phyloP scores from a whole-genome alignment of 2,113 vertebrate genomes.

The Montifringilla adamsi region DNA sequence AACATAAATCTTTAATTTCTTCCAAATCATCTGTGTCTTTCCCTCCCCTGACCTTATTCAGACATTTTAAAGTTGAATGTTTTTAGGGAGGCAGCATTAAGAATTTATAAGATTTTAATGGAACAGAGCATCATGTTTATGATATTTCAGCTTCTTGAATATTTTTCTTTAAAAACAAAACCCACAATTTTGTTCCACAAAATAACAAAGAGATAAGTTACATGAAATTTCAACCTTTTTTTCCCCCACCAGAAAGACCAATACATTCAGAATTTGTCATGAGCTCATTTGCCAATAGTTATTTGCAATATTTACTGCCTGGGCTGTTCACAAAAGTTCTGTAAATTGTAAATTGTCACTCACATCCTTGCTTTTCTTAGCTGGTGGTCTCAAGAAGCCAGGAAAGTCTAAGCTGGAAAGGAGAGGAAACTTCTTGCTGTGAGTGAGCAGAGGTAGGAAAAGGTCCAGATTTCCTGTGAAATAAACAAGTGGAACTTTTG shows the following conservation, averaged over 20 bases:
- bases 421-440: conserved; percentile 56
- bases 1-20: conserved; percentile 6
- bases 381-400: not conserved
- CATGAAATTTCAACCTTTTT: not conserved
- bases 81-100: not conserved
- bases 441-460: conserved; percentile 70
- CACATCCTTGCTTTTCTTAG: not conserved
- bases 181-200: not conserved
- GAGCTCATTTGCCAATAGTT: not conserved
- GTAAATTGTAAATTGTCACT: not conserved
- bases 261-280: not conserved
- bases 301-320: not conserved
- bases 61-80: not conserved
- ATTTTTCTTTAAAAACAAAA: not conserved
- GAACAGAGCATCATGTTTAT: not conserved
- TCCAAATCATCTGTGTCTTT: not conserved
- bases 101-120: not conserved
- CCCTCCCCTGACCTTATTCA: not conserved
- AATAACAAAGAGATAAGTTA: not conserved
- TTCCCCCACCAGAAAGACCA: rapidly evolving
- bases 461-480: conserved; percentile 76
- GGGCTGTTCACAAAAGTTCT: not conserved
- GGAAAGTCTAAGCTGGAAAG: not conserved
- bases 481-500: conserved; percentile 81
- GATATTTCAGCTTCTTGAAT: not conserved